These are phyloP conservation scores for Amphiprion ocellaris DNA, from an alignment of 2,113 vertebrate genomes.

Conservation along the genomic window DNA sequence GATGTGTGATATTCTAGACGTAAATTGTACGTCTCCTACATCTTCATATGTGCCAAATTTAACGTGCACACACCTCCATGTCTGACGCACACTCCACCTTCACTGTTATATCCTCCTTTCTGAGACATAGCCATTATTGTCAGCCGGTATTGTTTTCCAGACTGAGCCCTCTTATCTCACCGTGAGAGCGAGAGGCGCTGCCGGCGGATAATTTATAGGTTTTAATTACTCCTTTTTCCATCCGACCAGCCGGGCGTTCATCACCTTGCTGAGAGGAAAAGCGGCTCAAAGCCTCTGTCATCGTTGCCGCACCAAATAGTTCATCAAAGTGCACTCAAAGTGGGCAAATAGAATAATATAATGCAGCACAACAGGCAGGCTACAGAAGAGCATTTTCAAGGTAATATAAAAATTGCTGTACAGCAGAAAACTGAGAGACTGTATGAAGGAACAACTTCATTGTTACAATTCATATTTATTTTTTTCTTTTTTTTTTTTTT, in stretches of 20 bases:
- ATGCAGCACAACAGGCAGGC: constrained; percentile 82
- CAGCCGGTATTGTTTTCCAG: constrained; percentile 86
- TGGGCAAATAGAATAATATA: constrained; percentile 44
- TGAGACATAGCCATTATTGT: constrained; percentile 88
- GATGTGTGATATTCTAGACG: background rate
- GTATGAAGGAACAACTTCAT: constrained; percentile 91
- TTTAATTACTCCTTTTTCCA: constrained; percentile 95
- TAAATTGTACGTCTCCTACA: background rate
- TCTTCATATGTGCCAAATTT: background rate
- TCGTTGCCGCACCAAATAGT: constrained; percentile 88
- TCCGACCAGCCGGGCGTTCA: constrained; percentile 92
- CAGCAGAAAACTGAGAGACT: constrained; percentile 88
- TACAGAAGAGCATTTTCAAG: constrained; percentile 86
- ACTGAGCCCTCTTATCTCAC: constrained; percentile 88
- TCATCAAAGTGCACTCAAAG: constrained; percentile 86
- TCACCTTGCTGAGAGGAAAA: constrained; percentile 90
- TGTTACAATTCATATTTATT: constrained; percentile 89
- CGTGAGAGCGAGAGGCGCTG: constrained; percentile 84
- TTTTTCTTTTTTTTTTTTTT: background rate
- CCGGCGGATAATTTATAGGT: constrained; percentile 93
- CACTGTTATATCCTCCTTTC: constrained; percentile 80
- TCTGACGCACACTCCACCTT: background rate
- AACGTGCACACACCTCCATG: background rate
- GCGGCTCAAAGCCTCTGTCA: constrained; percentile 91
- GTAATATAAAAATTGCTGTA: constrained; percentile 88